Conservation (phyloP, 2,797 vertebrate species). For the Mormyrops attenuatus region DNA sequence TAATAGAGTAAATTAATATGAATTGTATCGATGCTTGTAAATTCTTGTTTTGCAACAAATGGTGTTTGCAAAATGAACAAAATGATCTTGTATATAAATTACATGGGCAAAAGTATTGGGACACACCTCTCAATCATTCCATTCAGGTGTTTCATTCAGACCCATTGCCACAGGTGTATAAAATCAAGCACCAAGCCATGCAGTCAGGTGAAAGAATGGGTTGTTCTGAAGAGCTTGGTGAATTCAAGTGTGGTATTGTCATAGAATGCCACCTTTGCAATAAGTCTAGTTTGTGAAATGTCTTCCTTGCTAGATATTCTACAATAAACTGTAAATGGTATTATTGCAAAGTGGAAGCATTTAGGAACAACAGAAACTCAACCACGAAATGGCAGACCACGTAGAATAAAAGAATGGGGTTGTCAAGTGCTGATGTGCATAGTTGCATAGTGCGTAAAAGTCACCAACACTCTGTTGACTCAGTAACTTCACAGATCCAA, state of each 20-base stretch:
- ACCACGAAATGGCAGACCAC: neutral
- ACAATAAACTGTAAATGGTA: neutral
- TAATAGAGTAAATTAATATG: neutral
- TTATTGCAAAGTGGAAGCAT: neutral
- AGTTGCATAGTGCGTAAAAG: neutral
- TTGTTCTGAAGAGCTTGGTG: neutral
- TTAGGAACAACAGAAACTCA: neutral
- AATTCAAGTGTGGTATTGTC: neutral
- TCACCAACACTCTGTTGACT: neutral
- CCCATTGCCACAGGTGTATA: neutral
- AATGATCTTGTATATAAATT: neutral
- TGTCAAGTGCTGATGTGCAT: neutral
- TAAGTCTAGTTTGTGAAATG: neutral
- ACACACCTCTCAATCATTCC: neutral
- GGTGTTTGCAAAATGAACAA: neutral
- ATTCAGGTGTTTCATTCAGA: neutral
- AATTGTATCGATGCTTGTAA: neutral
- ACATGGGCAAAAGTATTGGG: neutral
- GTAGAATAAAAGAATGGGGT: neutral
- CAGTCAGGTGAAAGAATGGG: neutral
- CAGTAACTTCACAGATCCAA: neutral
- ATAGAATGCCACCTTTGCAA: neutral
- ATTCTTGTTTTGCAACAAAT: neutral
- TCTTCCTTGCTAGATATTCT: neutral
- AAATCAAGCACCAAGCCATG: neutral